A percentile compares a stretch with the other conserved stretches of the same genome.
phyloP scores from a whole-genome alignment of 2,888 invertebrate genomes.

The Dicyrtoma fusca region DNA sequence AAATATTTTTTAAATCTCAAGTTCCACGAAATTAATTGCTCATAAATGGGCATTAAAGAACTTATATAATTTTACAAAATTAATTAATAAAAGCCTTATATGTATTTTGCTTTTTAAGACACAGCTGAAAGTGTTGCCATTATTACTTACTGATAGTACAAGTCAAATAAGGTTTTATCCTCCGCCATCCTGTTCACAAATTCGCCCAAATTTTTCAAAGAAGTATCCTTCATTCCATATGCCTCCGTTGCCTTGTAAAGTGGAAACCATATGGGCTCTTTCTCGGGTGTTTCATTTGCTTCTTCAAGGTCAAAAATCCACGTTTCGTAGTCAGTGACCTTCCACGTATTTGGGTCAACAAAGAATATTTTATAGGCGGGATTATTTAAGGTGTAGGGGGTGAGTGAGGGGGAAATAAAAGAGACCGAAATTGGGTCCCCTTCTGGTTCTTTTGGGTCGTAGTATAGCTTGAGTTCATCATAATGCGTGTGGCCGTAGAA shows the following conservation, averaged over 20 bases:
- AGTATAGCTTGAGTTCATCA: constrained; percentile 60
- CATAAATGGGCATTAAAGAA: too few species aligned
- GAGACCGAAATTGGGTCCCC: constrained; percentile 59
- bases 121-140: too few species aligned
- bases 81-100: too few species aligned
- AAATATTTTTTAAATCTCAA: too few species aligned
- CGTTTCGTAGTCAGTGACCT: constrained; percentile 60
- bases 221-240: constrained; percentile 59
- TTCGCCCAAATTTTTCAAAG: background rate
- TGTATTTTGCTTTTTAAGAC: too few species aligned
- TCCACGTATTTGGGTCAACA: constrained; percentile 38
- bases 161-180: constrained; percentile 8
- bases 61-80: too few species aligned
- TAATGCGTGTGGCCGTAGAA: constrained; percentile 61
- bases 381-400: constrained; percentile 60
- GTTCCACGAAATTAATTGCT: too few species aligned
- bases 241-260: constrained; percentile 60
- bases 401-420: constrained; percentile 64
- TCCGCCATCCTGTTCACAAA: constrained; percentile 6
- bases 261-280: constrained; percentile 59
- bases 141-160: constrained; percentile 15
- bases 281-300: constrained; percentile 57
- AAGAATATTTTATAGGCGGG: constrained; percentile 48
- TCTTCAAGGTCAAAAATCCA: constrained; percentile 61
- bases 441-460: constrained; percentile 58